Evolutionary conservation across 1,140 invertebrate species (phyloP).

Genomic region (Choristoneura fumiferana): DNA sequence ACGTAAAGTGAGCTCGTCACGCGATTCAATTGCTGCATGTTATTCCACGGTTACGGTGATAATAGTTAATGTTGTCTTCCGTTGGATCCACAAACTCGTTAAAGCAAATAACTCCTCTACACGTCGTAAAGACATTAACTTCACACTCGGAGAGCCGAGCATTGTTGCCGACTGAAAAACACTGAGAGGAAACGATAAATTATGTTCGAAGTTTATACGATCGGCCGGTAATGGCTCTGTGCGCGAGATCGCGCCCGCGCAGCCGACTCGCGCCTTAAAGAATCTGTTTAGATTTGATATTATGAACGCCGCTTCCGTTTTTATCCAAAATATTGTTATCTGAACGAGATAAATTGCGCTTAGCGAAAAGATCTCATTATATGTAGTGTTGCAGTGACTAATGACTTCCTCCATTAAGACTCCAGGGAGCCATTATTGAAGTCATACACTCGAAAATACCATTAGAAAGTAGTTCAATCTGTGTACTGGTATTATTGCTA

Average conservation of each 20-base stretch:
- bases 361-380: constrained; percentile 2
- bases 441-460: too few relatives aligned
- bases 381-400: too few relatives aligned
- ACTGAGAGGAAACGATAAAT: constrained; percentile 74
- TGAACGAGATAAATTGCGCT: not conserved
- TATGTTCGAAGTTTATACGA: constrained; percentile 71
- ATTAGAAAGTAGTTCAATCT: too few relatives aligned
- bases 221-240: constrained; percentile 54
- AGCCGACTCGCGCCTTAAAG: constrained; percentile 33
- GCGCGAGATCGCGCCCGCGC: constrained; percentile 37
- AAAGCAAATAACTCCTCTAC: constrained; percentile 54
- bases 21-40: constrained; percentile 17
- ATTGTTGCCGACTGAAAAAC: constrained; percentile 68
- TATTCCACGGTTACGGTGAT: constrained; percentile 21
- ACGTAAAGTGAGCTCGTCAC: constrained; percentile 2
- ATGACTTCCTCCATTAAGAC: too few relatives aligned
- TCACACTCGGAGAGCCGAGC: constrained; percentile 40
- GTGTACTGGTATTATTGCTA: too few relatives aligned
- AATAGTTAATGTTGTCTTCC: constrained; percentile 23
- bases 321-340: constrained; percentile 9
- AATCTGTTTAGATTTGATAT: constrained; percentile 21
- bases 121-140: constrained; percentile 63
- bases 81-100: constrained; percentile 35
- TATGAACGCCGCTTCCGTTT: constrained; percentile 16
- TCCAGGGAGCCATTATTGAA: too few relatives aligned